These are phyloP conservation scores for Eupeodes latifasciatus DNA, from an alignment of 2,888 invertebrate genomes.

Conservation along the genomic window DNA sequence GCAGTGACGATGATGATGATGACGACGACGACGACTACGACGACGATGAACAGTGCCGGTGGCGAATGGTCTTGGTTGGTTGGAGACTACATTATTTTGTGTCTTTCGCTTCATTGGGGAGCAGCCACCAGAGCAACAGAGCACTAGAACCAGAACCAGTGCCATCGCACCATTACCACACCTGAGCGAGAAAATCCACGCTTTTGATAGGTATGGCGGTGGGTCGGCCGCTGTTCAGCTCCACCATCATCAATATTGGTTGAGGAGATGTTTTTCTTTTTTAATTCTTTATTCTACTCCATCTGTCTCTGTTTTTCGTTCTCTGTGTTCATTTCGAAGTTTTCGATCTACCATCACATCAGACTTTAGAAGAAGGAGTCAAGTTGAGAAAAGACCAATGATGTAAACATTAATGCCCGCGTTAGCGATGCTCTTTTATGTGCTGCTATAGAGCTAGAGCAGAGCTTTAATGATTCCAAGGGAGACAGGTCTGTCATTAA, in stretches of 20 bases:
- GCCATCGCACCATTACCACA: conserved; percentile 21
- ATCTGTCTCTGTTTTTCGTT: conserved; percentile 40
- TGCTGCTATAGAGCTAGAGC: not conserved
- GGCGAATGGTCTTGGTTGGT: conserved; percentile 70
- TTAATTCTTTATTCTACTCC: conserved; percentile 17
- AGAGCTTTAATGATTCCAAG: conserved; percentile 70
- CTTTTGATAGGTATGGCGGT: conserved; percentile 37
- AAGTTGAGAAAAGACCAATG: conserved; percentile 9
- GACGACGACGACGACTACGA: not conserved
- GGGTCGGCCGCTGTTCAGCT: conserved; percentile 71
- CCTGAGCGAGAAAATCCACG: conserved; percentile 39
- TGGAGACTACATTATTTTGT: conserved; percentile 62
- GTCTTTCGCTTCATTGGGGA: conserved; percentile 49
- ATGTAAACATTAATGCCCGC: conserved; percentile 41
- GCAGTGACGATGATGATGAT: not conserved
- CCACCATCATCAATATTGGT: conserved; percentile 67
- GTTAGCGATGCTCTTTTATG: conserved; percentile 66
- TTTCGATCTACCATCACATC: conserved; percentile 27
- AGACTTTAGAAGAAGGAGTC: not conserved
- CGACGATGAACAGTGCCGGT: not conserved
- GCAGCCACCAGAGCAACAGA: not conserved
- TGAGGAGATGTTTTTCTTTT: conserved; percentile 23
- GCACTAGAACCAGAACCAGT: not conserved
- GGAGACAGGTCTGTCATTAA: conserved; percentile 73
- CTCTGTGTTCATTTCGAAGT: conserved; percentile 14